These are phyloP conservation scores for Sisyra terminalis DNA, from an alignment of 2,888 invertebrate genomes.

Conservation along the genomic window DNA sequence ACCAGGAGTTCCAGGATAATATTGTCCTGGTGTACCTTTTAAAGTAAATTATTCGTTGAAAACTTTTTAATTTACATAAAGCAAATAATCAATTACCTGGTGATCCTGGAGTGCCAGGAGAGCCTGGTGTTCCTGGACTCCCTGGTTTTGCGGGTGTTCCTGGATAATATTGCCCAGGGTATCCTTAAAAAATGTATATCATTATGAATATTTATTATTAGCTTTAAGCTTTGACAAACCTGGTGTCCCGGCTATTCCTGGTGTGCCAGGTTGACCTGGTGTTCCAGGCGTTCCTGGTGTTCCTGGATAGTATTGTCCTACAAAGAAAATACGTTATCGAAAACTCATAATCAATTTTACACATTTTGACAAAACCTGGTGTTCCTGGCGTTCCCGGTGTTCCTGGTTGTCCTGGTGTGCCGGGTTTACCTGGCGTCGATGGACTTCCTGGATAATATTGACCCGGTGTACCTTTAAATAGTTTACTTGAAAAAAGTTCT, in stretches of 20 bases:
- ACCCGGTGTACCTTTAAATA: neutral
- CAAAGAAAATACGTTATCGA: slow-evolving; percentile 10
- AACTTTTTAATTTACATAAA: neutral
- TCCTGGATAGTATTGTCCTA: slow-evolving; percentile 18
- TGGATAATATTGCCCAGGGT: slow-evolving; percentile 8
- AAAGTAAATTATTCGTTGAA: no score
- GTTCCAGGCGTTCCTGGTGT: slow-evolving; percentile 21
- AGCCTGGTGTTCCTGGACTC: slow-evolving; percentile 12
- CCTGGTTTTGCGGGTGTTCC: slow-evolving; percentile 14
- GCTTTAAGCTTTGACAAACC: slow-evolving; percentile 12
- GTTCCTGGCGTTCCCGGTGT: slow-evolving; percentile 10
- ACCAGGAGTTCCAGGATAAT: neutral
- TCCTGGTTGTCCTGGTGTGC: slow-evolving; percentile 10
- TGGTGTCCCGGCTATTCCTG: slow-evolving; percentile 20
- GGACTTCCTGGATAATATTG: slow-evolving; percentile 1
- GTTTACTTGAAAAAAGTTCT: neutral
- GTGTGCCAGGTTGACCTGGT: slow-evolving; percentile 18
- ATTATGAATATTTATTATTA: slow-evolving; percentile 25
- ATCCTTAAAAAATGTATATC: slow-evolving; percentile 6
- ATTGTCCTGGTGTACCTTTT: no score
- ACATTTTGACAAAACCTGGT: no score
- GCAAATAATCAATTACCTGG: slow-evolving; percentile 12
- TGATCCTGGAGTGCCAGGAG: slow-evolving; percentile 13
- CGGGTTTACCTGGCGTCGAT: slow-evolving; percentile 15
- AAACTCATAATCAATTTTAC: neutral